Evolutionary conservation across 2,797 vertebrate species (phyloP).

Genomic region (Melanotaenia boesemani): DNA sequence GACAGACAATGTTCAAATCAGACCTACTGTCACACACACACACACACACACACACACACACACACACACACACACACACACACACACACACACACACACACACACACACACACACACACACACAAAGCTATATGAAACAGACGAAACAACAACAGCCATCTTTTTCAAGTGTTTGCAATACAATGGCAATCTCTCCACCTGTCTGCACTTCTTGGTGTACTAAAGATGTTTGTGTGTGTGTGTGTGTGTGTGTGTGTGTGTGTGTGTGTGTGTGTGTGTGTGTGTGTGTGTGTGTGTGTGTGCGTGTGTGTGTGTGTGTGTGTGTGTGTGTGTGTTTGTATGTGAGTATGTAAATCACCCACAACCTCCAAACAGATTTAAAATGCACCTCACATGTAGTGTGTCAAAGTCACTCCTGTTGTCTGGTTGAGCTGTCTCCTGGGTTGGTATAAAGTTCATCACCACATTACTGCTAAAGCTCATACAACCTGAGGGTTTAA

Average conservation of each 20-base stretch:
- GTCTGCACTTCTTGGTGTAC: neutral
- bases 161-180: neutral
- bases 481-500: neutral
- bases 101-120: too few species aligned
- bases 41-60: too few species aligned
- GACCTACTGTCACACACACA: constrained; percentile 5
- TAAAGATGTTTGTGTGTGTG: neutral
- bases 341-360: neutral
- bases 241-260: neutral
- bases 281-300: too few species aligned
- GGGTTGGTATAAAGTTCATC: neutral
- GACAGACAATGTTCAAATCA: constrained; percentile 2
- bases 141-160: neutral
- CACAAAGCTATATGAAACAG: neutral
- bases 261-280: too few species aligned
- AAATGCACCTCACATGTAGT: neutral
- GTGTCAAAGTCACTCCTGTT: neutral
- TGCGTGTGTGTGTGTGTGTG: neutral
- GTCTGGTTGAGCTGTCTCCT: neutral
- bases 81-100: too few species aligned
- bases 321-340: neutral
- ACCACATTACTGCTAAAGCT: neutral
- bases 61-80: too few species aligned
- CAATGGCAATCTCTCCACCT: neutral
- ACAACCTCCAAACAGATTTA: neutral